Percentiles rank a stretch among this genome's conserved stretches.
These are phyloP conservation scores for Gallinago undulata DNA, from an alignment of 2,113 vertebrate species.

Conservation along the genomic window DNA sequence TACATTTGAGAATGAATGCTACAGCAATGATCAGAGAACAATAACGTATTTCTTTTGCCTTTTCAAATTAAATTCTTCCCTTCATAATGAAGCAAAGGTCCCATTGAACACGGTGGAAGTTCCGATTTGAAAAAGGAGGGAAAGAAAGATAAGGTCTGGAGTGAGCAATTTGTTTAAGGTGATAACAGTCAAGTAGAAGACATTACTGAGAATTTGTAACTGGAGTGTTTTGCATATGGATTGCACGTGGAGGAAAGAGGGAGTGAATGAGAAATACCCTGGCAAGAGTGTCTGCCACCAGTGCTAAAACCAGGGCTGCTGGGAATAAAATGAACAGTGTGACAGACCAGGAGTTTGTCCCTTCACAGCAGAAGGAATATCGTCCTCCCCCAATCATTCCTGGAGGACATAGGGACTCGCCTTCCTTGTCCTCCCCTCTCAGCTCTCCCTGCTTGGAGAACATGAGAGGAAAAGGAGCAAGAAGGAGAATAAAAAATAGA, in stretches of 20 bases:
- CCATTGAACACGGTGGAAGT: background rate
- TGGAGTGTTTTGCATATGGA: background rate
- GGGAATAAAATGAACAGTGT: background rate
- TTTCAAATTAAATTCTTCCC: background rate
- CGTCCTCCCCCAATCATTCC: accelerated
- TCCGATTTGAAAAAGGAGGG: background rate
- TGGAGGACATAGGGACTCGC: accelerated
- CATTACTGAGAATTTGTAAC: background rate
- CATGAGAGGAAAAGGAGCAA: background rate
- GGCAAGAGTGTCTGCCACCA: background rate
- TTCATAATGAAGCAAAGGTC: background rate
- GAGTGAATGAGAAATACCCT: background rate
- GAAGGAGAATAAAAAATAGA: background rate
- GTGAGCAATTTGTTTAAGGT: background rate
- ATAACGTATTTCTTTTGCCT: background rate
- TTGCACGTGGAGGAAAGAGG: background rate
- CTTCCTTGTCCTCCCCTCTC: background rate
- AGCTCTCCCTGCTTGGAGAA: background rate
- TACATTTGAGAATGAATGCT: background rate
- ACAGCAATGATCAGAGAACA: background rate
- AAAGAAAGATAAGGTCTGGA: background rate
- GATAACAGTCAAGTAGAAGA: background rate
- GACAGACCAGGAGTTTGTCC: background rate
- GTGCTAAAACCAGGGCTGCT: background rate
- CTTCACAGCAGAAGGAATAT: background rate